Base-by-base conservation (phyloP, 2,888 invertebrate genomes). In the Hetaerina titia region DNA sequence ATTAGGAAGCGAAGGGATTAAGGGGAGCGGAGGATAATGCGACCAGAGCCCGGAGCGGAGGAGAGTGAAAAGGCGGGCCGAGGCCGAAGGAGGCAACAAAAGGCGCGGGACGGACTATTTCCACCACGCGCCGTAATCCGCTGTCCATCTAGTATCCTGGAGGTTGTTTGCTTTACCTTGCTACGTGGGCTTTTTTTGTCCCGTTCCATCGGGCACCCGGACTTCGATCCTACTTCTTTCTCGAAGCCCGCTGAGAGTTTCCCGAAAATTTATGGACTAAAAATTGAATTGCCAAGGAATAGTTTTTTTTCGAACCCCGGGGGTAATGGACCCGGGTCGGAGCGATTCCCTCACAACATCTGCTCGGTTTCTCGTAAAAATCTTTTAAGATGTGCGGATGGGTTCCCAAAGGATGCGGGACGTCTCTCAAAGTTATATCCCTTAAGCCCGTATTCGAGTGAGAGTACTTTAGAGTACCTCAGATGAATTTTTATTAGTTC, bases 81-180 rank as follows among this genome's bases (percentile, higher is more conserved):
- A 31, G 25, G 81, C 25, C 81, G 11, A 5, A 17, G 17, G 60
- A 15, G 13, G 15, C 81, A 81, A n/a, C 25, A 31, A 31, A n/a
- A 69, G n/a, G 25, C 9, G n/a, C 11, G 81, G 81, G 11, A 22
- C 19, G 81, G 11, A 31, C 74, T 25, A 74, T 74, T 74, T 74
- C 74, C 74, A 25, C 81, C 81, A 81, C 25, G 81, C 81, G 81
- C 81, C 31, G 81, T 81, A 81, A 81, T 81, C 81, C 81, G 81
- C 81, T 81, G 81, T 81, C 81, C 31, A 31, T 81, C 81, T 81
- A 31, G 81, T 81, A 81, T 81, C 11, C 81, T 31, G 31, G 31
- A 31, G 31, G 69, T 81, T 81, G 81, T 81, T 81, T 81, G 81
- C 81, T 81, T 81, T 9, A 15, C 15, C 81, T 8, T 81, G 11